A percentile compares a stretch with the other conserved stretches of the same genome.
Evolutionary conservation across 2,888 invertebrate species (phyloP).

Genomic region (Neuroscelio doddi): DNA sequence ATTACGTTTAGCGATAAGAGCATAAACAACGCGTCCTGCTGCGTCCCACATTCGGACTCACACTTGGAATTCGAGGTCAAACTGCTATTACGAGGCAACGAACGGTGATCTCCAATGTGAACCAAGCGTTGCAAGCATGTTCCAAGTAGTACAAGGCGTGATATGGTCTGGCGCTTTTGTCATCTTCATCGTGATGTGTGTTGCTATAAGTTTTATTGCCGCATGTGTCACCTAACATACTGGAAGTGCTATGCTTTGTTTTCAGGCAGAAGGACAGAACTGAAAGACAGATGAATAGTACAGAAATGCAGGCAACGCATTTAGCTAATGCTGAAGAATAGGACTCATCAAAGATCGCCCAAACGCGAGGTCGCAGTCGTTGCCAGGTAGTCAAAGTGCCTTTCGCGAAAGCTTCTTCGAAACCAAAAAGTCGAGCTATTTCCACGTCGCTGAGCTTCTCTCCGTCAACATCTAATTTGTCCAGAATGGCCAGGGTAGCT

Average conservation of each 20-base stretch:
- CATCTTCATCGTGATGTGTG: conserved; percentile 4
- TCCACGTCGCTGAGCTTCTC: conserved; percentile 95
- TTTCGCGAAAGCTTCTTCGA: conserved; percentile 87
- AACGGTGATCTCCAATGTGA: conserved; percentile 92
- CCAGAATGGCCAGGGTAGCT: conserved; percentile 95
- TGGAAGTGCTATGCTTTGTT: conserved; percentile 18
- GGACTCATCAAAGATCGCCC: conserved; percentile 97
- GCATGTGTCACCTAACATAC: conserved; percentile 19
- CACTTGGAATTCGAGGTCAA: conserved; percentile 24
- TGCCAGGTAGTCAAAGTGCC: conserved; percentile 91
- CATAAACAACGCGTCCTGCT: conserved; percentile 26
- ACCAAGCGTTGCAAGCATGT: conserved; percentile 95
- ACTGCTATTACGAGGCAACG: conserved; percentile 84
- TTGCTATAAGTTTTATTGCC: conserved; percentile 29
- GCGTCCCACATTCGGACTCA: conserved; percentile 21
- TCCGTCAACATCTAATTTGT: conserved; percentile 95
- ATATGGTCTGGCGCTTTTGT: conserved; percentile 74
- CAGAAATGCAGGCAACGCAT: conserved; percentile 92
- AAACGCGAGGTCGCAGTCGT: conserved; percentile 90
- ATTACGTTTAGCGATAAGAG: conserved; percentile 25
- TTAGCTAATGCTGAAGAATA: conserved; percentile 94
- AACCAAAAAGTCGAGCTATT: conserved; percentile 92
- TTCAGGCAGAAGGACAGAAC: conserved; percentile 89
- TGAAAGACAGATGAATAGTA: conserved; percentile 97
- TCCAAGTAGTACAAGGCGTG: conserved; percentile 93